Percentiles rank a stretch among this genome's conserved stretches.
Conservation (phyloP, 1,140 invertebrate species). For the Sitobion miscanthi region DNA sequence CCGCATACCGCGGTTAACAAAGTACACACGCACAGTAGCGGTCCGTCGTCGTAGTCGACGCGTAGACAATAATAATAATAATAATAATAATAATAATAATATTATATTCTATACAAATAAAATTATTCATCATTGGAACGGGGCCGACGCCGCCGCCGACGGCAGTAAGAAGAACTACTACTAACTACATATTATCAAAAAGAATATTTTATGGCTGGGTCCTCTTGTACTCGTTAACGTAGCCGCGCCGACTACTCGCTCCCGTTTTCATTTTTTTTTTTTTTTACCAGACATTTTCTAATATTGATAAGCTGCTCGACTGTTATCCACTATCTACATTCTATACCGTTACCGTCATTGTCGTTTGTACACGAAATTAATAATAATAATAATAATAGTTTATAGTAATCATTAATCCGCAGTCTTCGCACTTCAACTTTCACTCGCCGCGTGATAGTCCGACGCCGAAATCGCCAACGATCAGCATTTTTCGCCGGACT, state of each 20-base stretch:
- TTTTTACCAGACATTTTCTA: no score
- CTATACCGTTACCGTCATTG: no score
- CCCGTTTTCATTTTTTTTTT: no score
- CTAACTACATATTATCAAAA: neutral
- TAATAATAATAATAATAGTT: neutral
- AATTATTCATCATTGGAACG: neutral
- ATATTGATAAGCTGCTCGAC: no score
- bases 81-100: neutral
- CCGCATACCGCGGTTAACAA: no score
- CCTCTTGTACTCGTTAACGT: no score
- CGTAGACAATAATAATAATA: neutral
- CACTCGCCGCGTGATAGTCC: no score
- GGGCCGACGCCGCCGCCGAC: neutral
- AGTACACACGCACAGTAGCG: neutral
- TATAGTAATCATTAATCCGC: no score
- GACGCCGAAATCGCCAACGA: no score
- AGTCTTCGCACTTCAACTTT: no score
- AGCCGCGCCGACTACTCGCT: neutral
- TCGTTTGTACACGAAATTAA: neutral
- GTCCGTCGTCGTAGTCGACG: neutral
- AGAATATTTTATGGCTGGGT: no score
- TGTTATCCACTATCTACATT: neutral
- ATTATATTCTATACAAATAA: neutral
- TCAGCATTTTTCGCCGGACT: no score
- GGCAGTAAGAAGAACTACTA: neutral